Evolutionary conservation across 2,888 invertebrate species (phyloP).

Genomic region (Eustalomyia histrio): DNA sequence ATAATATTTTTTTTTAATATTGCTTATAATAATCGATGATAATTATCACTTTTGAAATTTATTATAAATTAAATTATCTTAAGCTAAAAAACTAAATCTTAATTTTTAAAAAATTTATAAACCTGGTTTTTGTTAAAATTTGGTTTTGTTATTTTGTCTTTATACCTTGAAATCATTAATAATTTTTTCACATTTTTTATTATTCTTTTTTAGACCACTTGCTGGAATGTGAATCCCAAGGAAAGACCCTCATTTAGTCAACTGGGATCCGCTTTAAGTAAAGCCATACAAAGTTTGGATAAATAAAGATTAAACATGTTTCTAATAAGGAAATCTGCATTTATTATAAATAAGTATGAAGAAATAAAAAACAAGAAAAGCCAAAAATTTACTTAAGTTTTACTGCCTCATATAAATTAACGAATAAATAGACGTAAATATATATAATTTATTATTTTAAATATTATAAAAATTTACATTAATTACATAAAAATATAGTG

Average conservation of each 20-base stretch:
- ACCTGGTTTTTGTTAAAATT: too few relatives aligned
- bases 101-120: too few relatives aligned
- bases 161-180: too few relatives aligned
- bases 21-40: too few relatives aligned
- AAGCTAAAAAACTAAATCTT: too few relatives aligned
- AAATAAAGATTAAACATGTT: slow-evolving; percentile 50
- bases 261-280: slow-evolving; percentile 78
- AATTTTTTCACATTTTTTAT: not conserved
- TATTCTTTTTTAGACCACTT: slow-evolving; percentile 72
- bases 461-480: not conserved
- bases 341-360: slow-evolving; percentile 17
- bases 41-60: too few relatives aligned
- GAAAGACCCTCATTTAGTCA: slow-evolving; percentile 80
- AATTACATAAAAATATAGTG: not conserved
- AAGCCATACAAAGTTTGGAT: slow-evolving; percentile 76
- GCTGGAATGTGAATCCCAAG: slow-evolving; percentile 78
- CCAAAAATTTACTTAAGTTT: slow-evolving; percentile 63
- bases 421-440: slow-evolving; percentile 11
- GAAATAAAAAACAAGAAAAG: slow-evolving; percentile 46
- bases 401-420: slow-evolving; percentile 51
- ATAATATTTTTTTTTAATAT: too few relatives aligned
- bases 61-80: too few relatives aligned
- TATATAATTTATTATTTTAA: not conserved
- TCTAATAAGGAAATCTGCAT: slow-evolving; percentile 38
- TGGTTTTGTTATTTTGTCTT: too few relatives aligned